Percentiles rank a stretch among this genome's conserved stretches.
Conservation (phyloP, 2,797 vertebrate species). For the Notolepis coatsorum region DNA sequence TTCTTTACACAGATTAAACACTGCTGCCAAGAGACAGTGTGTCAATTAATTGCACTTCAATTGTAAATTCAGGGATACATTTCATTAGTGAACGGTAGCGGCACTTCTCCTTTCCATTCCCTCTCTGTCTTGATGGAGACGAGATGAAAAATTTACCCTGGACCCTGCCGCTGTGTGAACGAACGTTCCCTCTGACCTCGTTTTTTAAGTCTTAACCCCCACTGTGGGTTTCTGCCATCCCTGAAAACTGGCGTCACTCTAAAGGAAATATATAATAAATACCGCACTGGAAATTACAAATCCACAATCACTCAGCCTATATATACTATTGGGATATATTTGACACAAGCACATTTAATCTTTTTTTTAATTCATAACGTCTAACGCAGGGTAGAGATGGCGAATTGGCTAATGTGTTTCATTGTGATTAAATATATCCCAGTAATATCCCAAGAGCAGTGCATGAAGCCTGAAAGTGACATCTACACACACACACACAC, state of each 20-base stretch:
- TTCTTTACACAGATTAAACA: conserved; percentile 49
- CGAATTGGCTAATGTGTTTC: conserved; percentile 30
- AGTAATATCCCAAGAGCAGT: conserved; percentile 28
- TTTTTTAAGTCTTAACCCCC: conserved; percentile 43
- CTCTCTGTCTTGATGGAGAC: conserved; percentile 65
- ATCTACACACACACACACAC: background rate
- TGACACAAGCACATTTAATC: conserved; percentile 45
- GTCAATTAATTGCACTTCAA: conserved; percentile 65
- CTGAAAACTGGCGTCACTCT: background rate
- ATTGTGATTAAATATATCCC: conserved; percentile 44
- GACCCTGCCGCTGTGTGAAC: conserved; percentile 31
- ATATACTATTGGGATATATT: conserved; percentile 45
- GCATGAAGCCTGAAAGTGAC: conserved; percentile 28
- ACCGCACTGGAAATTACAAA: conserved; percentile 35
- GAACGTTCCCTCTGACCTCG: conserved; percentile 65
- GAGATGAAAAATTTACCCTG: conserved; percentile 65
- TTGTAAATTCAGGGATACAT: conserved; percentile 51
- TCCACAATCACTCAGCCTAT: conserved; percentile 27
- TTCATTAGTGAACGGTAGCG: conserved; percentile 63
- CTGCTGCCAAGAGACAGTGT: conserved; percentile 54
- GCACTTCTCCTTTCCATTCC: conserved; percentile 46
- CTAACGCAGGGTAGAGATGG: conserved; percentile 39
- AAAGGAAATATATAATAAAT: conserved; percentile 25
- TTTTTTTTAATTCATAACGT: conserved; percentile 25
- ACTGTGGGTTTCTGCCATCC: conserved; percentile 26